Percentiles rank a stretch among this genome's conserved stretches.
Evolutionary conservation across 2,888 invertebrate genomes (phyloP).

Genomic region (Oxytorus armatus): DNA sequence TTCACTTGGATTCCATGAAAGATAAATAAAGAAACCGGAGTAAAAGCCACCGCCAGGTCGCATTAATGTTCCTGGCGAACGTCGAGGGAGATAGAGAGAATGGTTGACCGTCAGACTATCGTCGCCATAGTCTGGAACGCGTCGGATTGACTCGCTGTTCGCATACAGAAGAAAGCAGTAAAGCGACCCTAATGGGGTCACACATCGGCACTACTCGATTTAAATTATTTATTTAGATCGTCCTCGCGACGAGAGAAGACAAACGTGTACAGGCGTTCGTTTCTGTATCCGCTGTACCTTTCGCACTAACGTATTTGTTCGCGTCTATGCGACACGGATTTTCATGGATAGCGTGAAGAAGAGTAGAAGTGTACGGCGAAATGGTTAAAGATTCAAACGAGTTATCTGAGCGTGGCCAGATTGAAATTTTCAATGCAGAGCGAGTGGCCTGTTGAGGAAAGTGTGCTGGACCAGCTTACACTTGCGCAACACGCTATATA

Average conservation of each 20-base stretch:
- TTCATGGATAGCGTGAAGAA: constrained; percentile 34
- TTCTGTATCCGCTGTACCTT: constrained; percentile 61
- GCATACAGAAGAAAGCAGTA: constrained; percentile 73
- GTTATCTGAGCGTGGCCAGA: constrained; percentile 82
- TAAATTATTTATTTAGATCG: constrained; percentile 81
- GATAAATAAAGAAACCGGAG: constrained; percentile 58
- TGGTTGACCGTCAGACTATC: constrained; percentile 42
- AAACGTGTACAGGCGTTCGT: constrained; percentile 58
- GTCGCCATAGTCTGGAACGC: constrained; percentile 43
- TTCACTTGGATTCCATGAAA: constrained; percentile 47
- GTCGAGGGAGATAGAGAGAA: constrained; percentile 4
- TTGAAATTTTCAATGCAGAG: constrained; percentile 83
- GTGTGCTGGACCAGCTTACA: constrained; percentile 51
- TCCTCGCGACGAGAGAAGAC: constrained; percentile 52
- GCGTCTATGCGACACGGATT: constrained; percentile 11
- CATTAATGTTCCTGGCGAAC: constrained; percentile 60
- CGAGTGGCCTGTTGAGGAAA: constrained; percentile 68
- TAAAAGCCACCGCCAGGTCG: constrained; percentile 61
- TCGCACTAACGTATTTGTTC: constrained; percentile 68
- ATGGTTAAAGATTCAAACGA: constrained; percentile 83
- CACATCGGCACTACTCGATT: constrained; percentile 77
- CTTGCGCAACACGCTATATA: constrained; percentile 18
- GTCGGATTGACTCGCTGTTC: constrained; percentile 50
- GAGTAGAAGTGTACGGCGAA: constrained; percentile 59
- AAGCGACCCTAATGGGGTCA: constrained; percentile 81